These are phyloP conservation scores for Trichomycterus rosablanca DNA, from an alignment of 2,113 vertebrate genomes.

Conservation along the genomic window DNA sequence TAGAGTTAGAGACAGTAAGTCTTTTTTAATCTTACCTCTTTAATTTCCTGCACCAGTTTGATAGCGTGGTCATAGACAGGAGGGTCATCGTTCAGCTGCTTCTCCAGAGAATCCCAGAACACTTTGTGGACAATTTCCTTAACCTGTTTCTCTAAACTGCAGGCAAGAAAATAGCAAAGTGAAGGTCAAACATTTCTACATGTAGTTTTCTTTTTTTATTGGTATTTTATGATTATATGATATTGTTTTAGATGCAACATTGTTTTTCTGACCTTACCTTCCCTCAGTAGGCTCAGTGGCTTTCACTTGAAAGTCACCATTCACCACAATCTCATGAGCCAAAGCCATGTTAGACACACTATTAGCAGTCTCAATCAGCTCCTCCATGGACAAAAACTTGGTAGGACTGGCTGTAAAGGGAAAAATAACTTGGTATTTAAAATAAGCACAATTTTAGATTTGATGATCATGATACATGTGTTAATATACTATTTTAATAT, in stretches of 20 bases:
- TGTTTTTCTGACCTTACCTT: constrained; percentile 81
- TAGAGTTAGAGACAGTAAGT: too few relatives aligned
- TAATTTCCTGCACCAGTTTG: constrained; percentile 65
- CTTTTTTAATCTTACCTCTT: constrained; percentile 67
- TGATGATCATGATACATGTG: too few relatives aligned
- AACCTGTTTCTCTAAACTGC: constrained; percentile 85
- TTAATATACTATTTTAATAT: too few relatives aligned
- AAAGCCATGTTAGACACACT: constrained; percentile 91
- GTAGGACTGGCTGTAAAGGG: constrained; percentile 77
- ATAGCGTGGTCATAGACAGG: constrained; percentile 63
- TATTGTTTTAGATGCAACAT: too few relatives aligned
- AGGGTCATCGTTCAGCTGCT: constrained; percentile 82
- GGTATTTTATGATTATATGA: too few relatives aligned
- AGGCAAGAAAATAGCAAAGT: background rate
- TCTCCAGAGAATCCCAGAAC: constrained; percentile 92
- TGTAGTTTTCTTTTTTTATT: too few relatives aligned
- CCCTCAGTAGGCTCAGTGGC: constrained; percentile 78
- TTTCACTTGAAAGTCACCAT: constrained; percentile 83
- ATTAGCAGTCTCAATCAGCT: constrained; percentile 87
- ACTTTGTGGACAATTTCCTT: constrained; percentile 93
- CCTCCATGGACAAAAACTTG: constrained; percentile 79
- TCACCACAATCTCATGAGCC: constrained; percentile 92
- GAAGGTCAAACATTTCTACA: too few relatives aligned
- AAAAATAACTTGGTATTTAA: background rate
- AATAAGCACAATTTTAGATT: too few relatives aligned